A percentile compares a stretch with the other conserved stretches of the same genome.
phyloP scores from a whole-genome alignment of 1,140 invertebrate genomes.

The Magallana ariakensis region DNA sequence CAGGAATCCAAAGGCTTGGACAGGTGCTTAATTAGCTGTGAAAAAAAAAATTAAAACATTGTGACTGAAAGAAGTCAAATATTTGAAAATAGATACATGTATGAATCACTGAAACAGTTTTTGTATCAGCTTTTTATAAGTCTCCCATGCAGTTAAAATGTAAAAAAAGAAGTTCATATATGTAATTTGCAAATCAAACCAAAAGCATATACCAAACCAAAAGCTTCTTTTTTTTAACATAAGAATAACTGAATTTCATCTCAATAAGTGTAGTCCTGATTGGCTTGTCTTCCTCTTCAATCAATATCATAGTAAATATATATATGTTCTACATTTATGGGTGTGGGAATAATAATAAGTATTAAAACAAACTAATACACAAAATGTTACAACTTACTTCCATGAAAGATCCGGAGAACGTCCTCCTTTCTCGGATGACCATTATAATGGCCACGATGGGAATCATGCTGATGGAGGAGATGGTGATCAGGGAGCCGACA shows the following conservation, averaged over 20 bases:
- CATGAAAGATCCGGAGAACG: constrained; percentile 24
- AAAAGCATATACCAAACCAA: too few relatives aligned
- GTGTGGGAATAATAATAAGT: not conserved
- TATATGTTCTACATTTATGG: not conserved
- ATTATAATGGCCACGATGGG: constrained; percentile 72
- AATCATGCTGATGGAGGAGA: constrained; percentile 77
- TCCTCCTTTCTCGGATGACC: not conserved
- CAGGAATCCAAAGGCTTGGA: constrained; percentile 67
- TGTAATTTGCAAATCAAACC: too few relatives aligned
- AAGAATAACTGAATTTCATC: too few relatives aligned
- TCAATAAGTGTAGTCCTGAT: too few relatives aligned
- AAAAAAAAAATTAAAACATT: not conserved
- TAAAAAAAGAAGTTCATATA: too few relatives aligned
- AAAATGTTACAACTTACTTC: constrained; percentile 40
- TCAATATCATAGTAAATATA: not conserved
- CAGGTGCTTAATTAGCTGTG: constrained; percentile 65
- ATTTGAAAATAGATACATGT: not conserved
- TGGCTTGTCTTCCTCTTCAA: not conserved
- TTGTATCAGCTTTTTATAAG: not conserved
- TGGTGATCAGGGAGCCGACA: constrained; percentile 75
- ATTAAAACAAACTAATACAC: not conserved
- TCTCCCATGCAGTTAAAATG: not conserved
- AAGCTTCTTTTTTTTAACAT: too few relatives aligned
- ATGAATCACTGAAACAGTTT: not conserved
- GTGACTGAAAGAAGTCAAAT: not conserved